Evolutionary conservation across 2,888 invertebrate genomes (phyloP), one percentile per base, ranked within the genome.

Genomic region (Physocephala rufipes): DNA sequence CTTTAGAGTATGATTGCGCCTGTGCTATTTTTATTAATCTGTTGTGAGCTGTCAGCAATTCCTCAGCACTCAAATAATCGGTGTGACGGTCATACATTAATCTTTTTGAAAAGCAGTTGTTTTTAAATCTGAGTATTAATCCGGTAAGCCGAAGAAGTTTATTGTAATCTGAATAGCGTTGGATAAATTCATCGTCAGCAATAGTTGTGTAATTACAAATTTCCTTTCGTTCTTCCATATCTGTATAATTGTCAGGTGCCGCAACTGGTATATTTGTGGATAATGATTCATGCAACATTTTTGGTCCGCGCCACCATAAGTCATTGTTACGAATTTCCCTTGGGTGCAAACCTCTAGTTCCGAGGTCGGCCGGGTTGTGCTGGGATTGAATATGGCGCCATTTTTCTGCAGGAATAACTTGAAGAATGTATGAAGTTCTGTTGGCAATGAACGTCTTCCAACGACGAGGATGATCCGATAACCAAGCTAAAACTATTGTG

Each of bases 291-390:
- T 24, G 24, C 36, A 66, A 19, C 15, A 30, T 12, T 12, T n/a
- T 19, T 15, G 55, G 66, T 36, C 66, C 66, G 2, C 55, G 53
- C 66, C 55, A 36, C 55, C 66, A 66, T 2, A 66, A 7, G 13
- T 66, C 28, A 12, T 30, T 55, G 30, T 68, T 28, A 30, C 65
- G 66, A 43, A 61, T 28, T 43, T 70, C 63, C n/a, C 47, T 13
- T 4, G 70, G 61, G 1, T 58, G 59, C 1, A 76, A 61, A 3
- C 74, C 74, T 49, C 73, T 71, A 0, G 74, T 74, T 1, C 73
- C 72, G 30, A 74, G 58, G 21, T 74, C 76, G 21, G 73, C 74
- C 24, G 73, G 73, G 24, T 71, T 73, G 16, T 64, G 45, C 13
- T 71, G 62, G 2, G 70, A 70, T 13, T n/a, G 1, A 9, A 74